Base-by-base conservation (phyloP, 1,140 invertebrate species). In the Neoseiulus cucumeris region DNA sequence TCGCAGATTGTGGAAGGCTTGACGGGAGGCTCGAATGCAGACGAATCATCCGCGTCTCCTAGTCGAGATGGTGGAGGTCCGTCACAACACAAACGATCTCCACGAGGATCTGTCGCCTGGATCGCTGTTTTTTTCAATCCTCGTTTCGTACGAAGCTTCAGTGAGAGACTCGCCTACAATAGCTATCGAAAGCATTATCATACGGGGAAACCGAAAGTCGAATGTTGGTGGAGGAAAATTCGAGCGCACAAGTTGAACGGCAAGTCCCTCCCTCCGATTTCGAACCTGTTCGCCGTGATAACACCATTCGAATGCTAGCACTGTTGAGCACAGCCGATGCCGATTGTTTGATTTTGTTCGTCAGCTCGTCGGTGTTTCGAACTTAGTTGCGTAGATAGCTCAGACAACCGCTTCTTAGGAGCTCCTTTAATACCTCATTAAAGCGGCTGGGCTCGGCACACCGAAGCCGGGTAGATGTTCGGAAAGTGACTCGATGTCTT, bases 121-220 rank as follows among this genome's bases (percentile, higher is more conserved):
- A 25, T 59, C 51, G 33, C 51, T 25, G 51, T 33, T 25, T 29
- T 59, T 33, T 29, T 59, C 33, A 59, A 25, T 59, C 51, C 51
- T 29, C 51, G 51, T 17, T 59, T 59, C 51, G 51, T 59, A 9
- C 51, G 51, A 14, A 59, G 51, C 51, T 59, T 59, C 51, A 59
- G 51, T 25, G 51, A 59, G 9, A 25, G 51, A 29, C 22, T 59
- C 25, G 51, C 51, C 22, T 25, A 25, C 51, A 59, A 20, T 33
- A 59, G 51, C 51, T 59, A 59, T 33, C 25, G 33, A 33, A 14
- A 33, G 33, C 51, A 59, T 33, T 59, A 59, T 33, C 51, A 59
- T 33, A 29, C 25, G 14, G 51, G 51, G 25, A 59, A 59, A 25
- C 51, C 51, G n/a, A 59, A 59, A 25, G 51, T 33, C 51, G 51